Evolutionary conservation across 2,888 invertebrate species (phyloP), one percentile per base, ranked within the genome.

Genomic region (Patella caerulea): DNA sequence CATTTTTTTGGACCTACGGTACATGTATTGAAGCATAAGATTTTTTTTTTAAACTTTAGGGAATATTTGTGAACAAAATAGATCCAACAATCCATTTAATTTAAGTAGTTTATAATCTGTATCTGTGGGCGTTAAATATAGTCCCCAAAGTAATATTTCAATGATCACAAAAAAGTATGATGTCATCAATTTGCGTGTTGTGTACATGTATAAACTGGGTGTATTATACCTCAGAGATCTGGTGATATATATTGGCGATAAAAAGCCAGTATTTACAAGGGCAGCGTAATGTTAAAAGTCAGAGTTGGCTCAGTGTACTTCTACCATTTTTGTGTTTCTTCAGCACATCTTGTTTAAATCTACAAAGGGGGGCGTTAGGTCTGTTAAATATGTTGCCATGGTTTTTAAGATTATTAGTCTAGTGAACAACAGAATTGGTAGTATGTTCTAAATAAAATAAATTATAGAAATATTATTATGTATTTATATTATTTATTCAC

Each of bases 321-420:
- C 19, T 24, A 24, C 65, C 65, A 65, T 65, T 65, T 65, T 65
- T 65, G 24, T 65, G 24, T 65, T 65, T 65, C 65, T 24, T 19
- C 24, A 65, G 65, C 65, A 65, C 65, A 65, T 65, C 65, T 65
- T 65, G 65, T 65, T 65, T 65, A 65, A 65, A 65, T 65, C 24
- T 65, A 65, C 45, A 45, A 65, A 19, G 24, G 65, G 65, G 65
- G 65, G 65, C 65, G 65, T 12, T 24, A 65, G 24, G 65, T 65
- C 65, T 65, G 65, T 65, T 24, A 65, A 65, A 24, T 24, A 65
- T 19, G 65, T 65, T 65, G 65, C 65, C 65, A 65, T 65, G 65
- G 65, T 65, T 12, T 65, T 65, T 45, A 45, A 45, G 45, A 45
- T 45, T 45, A 45, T 45, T 45, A 45, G 45, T 45, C 7, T 45